Evolutionary conservation across 1,140 invertebrate species (phyloP).

Genomic region (Halictus rubicundus): DNA sequence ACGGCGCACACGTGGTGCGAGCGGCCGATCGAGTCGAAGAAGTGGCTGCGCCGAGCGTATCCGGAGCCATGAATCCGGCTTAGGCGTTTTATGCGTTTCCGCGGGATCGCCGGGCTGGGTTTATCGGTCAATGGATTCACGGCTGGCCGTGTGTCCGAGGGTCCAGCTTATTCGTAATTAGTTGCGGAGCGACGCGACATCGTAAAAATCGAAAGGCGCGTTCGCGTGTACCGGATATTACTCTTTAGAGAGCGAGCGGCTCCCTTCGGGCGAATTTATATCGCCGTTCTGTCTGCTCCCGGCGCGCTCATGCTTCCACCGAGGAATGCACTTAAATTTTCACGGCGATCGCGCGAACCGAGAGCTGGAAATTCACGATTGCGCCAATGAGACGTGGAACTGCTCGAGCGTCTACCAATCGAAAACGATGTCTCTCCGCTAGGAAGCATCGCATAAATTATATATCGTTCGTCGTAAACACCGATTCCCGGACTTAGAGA

Average conservation of each 20-base stretch:
- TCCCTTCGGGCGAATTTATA: slow-evolving; percentile 19
- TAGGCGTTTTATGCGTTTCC: slow-evolving; percentile 23
- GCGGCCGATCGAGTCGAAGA: slow-evolving; percentile 8
- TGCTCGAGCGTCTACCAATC: not conserved
- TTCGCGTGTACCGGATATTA: slow-evolving; percentile 33
- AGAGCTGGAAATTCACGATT: not conserved
- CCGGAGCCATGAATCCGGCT: slow-evolving; percentile 18
- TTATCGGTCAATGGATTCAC: slow-evolving; percentile 34
- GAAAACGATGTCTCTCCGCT: not conserved
- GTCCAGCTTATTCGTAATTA: slow-evolving; percentile 34
- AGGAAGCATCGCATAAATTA: no score
- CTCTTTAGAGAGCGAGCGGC: slow-evolving; percentile 12
- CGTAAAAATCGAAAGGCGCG: slow-evolving; percentile 21
- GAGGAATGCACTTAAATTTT: slow-evolving; percentile 10
- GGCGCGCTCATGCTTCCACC: not conserved
- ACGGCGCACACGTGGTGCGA: slow-evolving; percentile 3
- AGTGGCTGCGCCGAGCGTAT: not conserved
- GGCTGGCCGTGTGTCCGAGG: slow-evolving; percentile 11
- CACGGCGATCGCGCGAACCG: not conserved
- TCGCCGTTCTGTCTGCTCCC: slow-evolving; percentile 4
- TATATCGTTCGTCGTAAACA: no score
- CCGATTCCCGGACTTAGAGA: no score
- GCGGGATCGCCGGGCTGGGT: slow-evolving; percentile 2
- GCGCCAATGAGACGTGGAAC: not conserved
- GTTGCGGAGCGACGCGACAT: slow-evolving; percentile 22